These are phyloP conservation scores for Cepaea nemoralis DNA, from an alignment of 1,140 invertebrate genomes.

Conservation along the genomic window DNA sequence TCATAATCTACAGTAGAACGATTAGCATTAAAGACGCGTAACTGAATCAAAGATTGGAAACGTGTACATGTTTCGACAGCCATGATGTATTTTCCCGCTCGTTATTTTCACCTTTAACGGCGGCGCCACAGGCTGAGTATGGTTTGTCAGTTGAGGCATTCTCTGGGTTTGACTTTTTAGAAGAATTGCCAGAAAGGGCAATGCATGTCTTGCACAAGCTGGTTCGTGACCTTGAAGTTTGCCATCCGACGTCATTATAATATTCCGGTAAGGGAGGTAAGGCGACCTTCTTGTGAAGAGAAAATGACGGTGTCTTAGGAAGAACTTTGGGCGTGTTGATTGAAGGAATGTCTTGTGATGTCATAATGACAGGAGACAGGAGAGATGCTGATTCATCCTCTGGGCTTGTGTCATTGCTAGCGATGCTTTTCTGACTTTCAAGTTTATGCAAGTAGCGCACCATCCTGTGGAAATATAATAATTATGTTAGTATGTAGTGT, in stretches of 20 bases:
- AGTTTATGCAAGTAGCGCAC: background rate
- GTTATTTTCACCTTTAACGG: background rate
- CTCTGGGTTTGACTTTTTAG: background rate
- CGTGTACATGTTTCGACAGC: background rate
- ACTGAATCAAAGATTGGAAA: background rate
- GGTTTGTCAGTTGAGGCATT: background rate
- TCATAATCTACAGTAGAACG: too few species aligned
- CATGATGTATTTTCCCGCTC: background rate
- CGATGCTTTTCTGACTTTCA: background rate
- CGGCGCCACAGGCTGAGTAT: background rate
- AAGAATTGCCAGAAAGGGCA: background rate
- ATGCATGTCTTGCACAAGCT: background rate
- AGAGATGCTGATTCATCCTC: background rate
- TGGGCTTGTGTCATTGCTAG: background rate
- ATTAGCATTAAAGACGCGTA: too few species aligned
- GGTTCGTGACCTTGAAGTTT: background rate
- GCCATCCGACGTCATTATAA: background rate
- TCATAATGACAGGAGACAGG: background rate
- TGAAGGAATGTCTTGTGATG: background rate
- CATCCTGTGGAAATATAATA: background rate
- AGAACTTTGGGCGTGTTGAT: background rate
- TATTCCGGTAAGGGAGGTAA: background rate
- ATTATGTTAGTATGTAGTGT: too few species aligned
- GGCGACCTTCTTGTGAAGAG: background rate
- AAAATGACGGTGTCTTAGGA: background rate